Conservation (phyloP, 2,113 vertebrate genomes). For the Pelmatolapia mariae region DNA sequence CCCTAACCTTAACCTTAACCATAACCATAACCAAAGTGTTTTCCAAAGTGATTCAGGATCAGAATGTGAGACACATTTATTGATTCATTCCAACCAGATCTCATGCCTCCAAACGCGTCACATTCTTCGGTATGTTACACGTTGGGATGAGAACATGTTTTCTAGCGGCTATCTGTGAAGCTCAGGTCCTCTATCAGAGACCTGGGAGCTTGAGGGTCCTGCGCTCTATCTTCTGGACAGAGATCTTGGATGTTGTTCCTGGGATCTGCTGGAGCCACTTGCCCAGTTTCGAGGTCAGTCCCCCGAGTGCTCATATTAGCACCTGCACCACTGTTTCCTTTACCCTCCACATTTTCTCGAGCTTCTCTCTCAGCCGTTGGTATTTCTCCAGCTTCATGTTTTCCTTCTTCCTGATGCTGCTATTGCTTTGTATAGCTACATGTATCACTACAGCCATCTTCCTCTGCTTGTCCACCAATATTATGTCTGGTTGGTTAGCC, state of each 20-base stretch:
- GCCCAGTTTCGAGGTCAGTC: background rate
- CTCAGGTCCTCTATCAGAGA: background rate
- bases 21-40: background rate
- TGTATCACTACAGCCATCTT: background rate
- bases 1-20: rapidly evolving
- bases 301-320: background rate
- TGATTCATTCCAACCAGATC: background rate
- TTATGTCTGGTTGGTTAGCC: background rate
- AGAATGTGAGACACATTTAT: background rate
- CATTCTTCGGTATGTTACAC: rapidly evolving
- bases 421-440: rapidly evolving
- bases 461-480: background rate
- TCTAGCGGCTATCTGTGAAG: background rate
- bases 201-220: background rate
- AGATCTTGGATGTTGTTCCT: background rate
- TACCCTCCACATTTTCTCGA: background rate
- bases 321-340: background rate
- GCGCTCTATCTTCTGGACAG: background rate
- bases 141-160: background rate
- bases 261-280: background rate
- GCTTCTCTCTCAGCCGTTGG: background rate
- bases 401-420: background rate
- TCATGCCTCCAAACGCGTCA: rapidly evolving
- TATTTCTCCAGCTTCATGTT: background rate
- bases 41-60: background rate